phyloP scores from a whole-genome alignment of 2,888 invertebrate genomes.

The Morpho deidamia region DNA sequence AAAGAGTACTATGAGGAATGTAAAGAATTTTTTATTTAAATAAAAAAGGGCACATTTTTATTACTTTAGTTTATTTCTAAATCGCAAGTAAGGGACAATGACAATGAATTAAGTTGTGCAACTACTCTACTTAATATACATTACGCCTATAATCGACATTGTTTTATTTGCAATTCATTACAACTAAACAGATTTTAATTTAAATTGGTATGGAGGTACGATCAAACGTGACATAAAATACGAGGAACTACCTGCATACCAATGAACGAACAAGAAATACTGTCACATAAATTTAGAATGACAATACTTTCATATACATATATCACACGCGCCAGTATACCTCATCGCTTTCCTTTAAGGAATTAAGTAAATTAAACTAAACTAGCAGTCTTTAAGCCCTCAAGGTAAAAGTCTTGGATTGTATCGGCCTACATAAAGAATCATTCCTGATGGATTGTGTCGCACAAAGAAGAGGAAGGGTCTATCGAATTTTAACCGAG shows the following conservation, averaged over 20 bases:
- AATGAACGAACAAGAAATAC: constrained; percentile 64
- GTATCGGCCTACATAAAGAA: constrained; percentile 92
- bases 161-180: constrained; percentile 33
- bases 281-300: constrained; percentile 71
- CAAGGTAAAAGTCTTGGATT: constrained; percentile 89
- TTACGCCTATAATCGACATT: constrained; percentile 41
- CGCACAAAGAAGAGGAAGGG: constrained; percentile 93
- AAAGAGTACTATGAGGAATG: constrained; percentile 47
- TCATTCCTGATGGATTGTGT: constrained; percentile 94
- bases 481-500: constrained; percentile 89
- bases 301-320: constrained; percentile 50
- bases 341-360: constrained; percentile 72
- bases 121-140: constrained; percentile 19
- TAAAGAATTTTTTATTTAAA: constrained; percentile 36
- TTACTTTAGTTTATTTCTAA: constrained; percentile 49
- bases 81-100: constrained; percentile 37
- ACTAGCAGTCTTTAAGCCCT: constrained; percentile 69
- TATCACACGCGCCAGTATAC: constrained; percentile 66
- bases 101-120: constrained; percentile 43
- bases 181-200: constrained; percentile 47
- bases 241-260: constrained; percentile 44
- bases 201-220: constrained; percentile 44
- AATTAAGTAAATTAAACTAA: constrained; percentile 60
- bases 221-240: constrained; percentile 22
- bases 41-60: constrained; percentile 23